Conservation (phyloP, 2,888 invertebrate species). For the Dastarcus helophoroides region DNA sequence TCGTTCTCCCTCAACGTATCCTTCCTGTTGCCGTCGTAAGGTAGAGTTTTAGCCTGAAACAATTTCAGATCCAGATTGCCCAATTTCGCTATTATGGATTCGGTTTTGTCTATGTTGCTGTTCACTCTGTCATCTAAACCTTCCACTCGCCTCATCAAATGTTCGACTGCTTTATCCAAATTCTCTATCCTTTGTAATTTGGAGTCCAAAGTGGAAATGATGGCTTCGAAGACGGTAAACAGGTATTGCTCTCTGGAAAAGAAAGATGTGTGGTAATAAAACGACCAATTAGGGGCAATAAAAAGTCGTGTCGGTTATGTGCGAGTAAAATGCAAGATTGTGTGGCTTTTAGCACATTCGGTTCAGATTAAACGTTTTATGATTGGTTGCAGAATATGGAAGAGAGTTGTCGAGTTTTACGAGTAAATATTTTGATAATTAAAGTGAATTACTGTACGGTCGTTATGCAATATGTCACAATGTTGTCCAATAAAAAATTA, state of each 20-base stretch:
- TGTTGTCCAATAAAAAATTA: too few relatives aligned
- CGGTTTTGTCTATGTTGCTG: slow-evolving; percentile 76
- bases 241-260: slow-evolving; percentile 76
- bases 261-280: too few relatives aligned
- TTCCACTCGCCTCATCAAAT: slow-evolving; percentile 75
- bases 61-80: slow-evolving; percentile 64
- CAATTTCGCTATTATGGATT: slow-evolving; percentile 67
- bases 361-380: too few relatives aligned
- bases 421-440: too few relatives aligned
- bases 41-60: slow-evolving; percentile 36
- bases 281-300: too few relatives aligned
- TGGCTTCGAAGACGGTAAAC: slow-evolving; percentile 80
- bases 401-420: too few relatives aligned
- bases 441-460: too few relatives aligned
- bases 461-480: too few relatives aligned
- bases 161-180: slow-evolving; percentile 77
- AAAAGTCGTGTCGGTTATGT: too few relatives aligned
- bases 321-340: too few relatives aligned
- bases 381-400: too few relatives aligned
- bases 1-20: slow-evolving; percentile 8
- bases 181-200: slow-evolving; percentile 81
- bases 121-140: slow-evolving; percentile 69
- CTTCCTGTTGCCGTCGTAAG: slow-evolving; percentile 12
- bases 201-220: slow-evolving; percentile 77
- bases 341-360: too few relatives aligned